A percentile compares a stretch with the other conserved stretches of the same genome.
These are phyloP conservation scores for Emberiza fucata DNA, from an alignment of 2,113 vertebrate species.

Conservation along the genomic window DNA sequence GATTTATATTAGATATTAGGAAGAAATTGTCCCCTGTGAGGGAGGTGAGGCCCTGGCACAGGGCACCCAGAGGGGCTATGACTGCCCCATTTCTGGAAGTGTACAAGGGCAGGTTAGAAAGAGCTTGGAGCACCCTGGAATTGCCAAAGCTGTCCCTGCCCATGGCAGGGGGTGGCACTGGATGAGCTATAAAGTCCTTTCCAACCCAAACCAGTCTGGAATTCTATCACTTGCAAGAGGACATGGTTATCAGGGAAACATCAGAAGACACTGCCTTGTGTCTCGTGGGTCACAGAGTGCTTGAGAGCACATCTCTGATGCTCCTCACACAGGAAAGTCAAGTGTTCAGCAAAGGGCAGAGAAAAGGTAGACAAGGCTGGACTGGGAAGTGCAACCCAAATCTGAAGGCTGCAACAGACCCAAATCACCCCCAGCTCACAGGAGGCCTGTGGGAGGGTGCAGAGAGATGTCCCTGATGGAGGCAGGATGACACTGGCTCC, in stretches of 20 bases:
- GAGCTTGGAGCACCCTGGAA: neutral
- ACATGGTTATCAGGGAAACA: neutral
- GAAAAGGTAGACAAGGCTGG: neutral
- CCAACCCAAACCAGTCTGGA: neutral
- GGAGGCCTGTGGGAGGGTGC: neutral
- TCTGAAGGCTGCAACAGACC: neutral
- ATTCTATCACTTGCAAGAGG: neutral
- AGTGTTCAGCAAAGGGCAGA: neutral
- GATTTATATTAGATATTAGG: neutral
- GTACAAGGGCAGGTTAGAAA: fast-evolving
- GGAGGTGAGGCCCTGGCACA: neutral
- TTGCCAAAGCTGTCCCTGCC: neutral
- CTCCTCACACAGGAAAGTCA: neutral
- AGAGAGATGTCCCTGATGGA: neutral
- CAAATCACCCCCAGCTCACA: neutral
- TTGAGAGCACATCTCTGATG: neutral
- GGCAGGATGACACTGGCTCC: neutral
- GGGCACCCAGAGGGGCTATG: neutral
- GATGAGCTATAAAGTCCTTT: neutral
- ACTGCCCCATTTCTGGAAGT: neutral
- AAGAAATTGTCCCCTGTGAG: neutral
- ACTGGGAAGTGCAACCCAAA: fast-evolving
- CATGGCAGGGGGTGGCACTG: neutral
- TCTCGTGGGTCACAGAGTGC: fast-evolving
- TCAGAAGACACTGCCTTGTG: neutral